A percentile compares a stretch with the other conserved stretches of the same genome.
phyloP scores from a whole-genome alignment of 2,113 vertebrate genomes.

The Cranoglanis bouderius region DNA sequence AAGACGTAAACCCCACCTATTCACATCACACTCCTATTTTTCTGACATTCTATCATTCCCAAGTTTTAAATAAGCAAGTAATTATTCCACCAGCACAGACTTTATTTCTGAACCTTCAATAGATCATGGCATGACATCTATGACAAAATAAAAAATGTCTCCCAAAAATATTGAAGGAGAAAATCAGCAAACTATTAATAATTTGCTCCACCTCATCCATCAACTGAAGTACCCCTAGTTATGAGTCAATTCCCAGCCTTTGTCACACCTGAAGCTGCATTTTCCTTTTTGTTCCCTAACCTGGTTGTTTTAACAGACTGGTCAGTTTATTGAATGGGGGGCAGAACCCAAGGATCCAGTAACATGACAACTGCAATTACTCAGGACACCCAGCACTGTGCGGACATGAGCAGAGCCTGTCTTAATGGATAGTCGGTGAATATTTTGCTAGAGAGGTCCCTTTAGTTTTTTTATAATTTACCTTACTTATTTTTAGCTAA shows the following conservation, averaged over 20 bases:
- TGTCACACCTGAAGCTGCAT: constrained; percentile 56
- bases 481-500: background rate
- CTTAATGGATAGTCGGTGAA: constrained; percentile 7
- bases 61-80: constrained; percentile 52
- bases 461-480: background rate
- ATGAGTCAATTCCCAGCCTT: constrained; percentile 61
- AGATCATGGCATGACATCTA: constrained; percentile 58
- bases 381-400: constrained; percentile 33
- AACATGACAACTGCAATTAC: constrained; percentile 49
- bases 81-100: constrained; percentile 53
- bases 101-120: constrained; percentile 61
- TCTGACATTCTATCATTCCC: constrained; percentile 35
- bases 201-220: constrained; percentile 62
- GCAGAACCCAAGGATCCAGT: constrained; percentile 45
- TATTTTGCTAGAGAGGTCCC: background rate
- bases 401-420: background rate
- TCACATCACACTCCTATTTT: constrained; percentile 18
- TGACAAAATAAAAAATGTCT: constrained; percentile 66
- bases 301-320: constrained; percentile 50
- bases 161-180: constrained; percentile 63
- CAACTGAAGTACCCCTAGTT: constrained; percentile 58
- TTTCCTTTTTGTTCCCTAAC: constrained; percentile 54
- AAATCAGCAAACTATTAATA: constrained; percentile 70
- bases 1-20: background rate
- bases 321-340: constrained; percentile 45